A percentile compares a stretch with the other conserved stretches of the same genome.
phyloP scores from a whole-genome alignment of 2,113 vertebrate genomes.

The Tursiops truncatus region DNA sequence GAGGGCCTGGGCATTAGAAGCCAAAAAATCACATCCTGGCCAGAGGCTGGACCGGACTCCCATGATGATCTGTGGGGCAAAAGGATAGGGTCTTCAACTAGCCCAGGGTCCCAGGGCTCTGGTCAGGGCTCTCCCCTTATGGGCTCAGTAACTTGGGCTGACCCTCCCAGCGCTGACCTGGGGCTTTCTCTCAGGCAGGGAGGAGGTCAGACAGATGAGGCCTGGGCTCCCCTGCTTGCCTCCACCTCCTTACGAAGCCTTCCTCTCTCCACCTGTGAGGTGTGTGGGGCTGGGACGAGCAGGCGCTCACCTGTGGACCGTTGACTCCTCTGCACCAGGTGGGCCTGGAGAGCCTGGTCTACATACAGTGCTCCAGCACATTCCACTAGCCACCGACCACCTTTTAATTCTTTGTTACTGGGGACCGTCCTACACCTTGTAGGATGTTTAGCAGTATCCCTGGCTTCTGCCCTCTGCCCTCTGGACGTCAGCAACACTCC shows the following conservation, averaged over 20 bases:
- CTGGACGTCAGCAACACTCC: neutral
- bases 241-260: neutral
- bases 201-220: neutral
- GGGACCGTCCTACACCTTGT: neutral
- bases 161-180: neutral
- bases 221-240: neutral
- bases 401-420: neutral
- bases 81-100: neutral
- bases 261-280: neutral
- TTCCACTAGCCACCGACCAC: neutral
- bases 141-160: neutral
- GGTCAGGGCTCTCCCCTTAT: neutral
- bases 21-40: neutral
- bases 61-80: neutral
- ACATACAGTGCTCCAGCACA: slow-evolving; percentile 30
- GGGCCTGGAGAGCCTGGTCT: slow-evolving; percentile 48
- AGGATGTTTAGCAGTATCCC: neutral
- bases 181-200: neutral
- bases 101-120: neutral
- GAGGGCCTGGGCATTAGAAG: neutral
- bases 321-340: slow-evolving; percentile 26
- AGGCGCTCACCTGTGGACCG: neutral
- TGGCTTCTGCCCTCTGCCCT: neutral
- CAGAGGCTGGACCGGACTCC: neutral
- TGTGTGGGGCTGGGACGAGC: neutral